Base-by-base conservation (phyloP, 2,888 invertebrate species). In the Cryptocheilus praepositus region DNA sequence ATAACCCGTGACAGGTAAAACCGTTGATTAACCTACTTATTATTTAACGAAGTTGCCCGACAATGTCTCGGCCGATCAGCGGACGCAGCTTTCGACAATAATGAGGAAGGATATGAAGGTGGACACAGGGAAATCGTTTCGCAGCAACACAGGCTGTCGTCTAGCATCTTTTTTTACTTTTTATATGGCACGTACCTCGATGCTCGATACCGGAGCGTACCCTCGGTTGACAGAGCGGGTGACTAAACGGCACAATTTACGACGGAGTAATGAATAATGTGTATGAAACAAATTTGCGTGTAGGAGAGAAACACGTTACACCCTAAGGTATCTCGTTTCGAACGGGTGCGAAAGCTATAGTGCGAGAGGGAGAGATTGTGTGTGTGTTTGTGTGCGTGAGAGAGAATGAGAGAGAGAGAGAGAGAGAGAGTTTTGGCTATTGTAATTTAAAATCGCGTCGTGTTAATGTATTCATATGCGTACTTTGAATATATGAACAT, bases 401-500 rank as follows among this genome's bases (percentile, higher is more conserved):
- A 5, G 36, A 5, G 36, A 7, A 11, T 11, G 36, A 36, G 36
- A 11, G 36, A 36, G 36, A 36, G 36, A 36, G 11, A 36, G 36
- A 11, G 36, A 7, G 8, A 36, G 36, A 36, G 36, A 36, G 36
- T 8, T 36, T 36, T 36, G 36, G 8, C 11, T 36, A 36, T 36
- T 36, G 36, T 36, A 36, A 36, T 36, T 36, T 36, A 36, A 36
- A 36, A 36, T 36, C 36, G 36, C 8, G 36, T 11, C 36, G 36
- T 36, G 36, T 36, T 36, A 36, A 5, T 36, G 36, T 36, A 36
- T 36, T 36, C 36, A 36, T 49, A 74, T 70, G 76, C 71, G 67
- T 70, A 77, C 74, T 73, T 18, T 49, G 18, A 64, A 71, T 61
- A 65, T 73, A 62, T 72, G 70, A 62, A 70, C 69, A 73, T 60